Conservation (phyloP, 2,113 vertebrate genomes). For the Mustelus asterias region DNA sequence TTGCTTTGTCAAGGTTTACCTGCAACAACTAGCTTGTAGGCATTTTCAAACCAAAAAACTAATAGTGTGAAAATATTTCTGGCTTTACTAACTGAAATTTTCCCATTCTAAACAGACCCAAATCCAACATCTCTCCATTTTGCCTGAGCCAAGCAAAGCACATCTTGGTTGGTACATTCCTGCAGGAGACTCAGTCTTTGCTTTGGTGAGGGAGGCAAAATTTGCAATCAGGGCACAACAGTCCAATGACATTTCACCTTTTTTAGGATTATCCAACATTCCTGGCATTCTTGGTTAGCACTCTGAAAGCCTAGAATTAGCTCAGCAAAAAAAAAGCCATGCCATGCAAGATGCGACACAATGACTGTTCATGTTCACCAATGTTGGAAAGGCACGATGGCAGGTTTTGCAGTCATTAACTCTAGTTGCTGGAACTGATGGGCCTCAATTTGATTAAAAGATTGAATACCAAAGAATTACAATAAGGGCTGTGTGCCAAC, state of each 20-base stretch:
- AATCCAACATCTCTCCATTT: background rate
- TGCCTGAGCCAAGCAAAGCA: background rate
- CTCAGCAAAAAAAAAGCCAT: background rate
- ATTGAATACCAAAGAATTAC: background rate
- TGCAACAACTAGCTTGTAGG: background rate
- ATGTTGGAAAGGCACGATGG: background rate
- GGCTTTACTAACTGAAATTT: background rate
- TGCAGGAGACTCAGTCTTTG: no score
- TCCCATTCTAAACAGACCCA: no score
- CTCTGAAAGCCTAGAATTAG: background rate
- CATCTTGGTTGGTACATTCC: background rate
- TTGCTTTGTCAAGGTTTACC: background rate
- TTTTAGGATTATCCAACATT: background rate
- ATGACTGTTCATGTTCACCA: background rate
- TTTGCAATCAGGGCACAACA: background rate
- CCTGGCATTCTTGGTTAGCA: background rate
- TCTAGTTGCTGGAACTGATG: background rate
- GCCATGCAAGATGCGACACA: background rate
- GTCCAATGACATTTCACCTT: background rate
- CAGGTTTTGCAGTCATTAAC: background rate
- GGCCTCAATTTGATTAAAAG: background rate
- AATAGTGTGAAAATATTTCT: background rate
- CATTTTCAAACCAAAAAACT: background rate
- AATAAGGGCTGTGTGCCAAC: background rate
- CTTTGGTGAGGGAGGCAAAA: background rate